Percentiles rank a stretch among this genome's conserved stretches.
Conservation (phyloP, 2,797 vertebrate species). For the Zalophus californianus region DNA sequence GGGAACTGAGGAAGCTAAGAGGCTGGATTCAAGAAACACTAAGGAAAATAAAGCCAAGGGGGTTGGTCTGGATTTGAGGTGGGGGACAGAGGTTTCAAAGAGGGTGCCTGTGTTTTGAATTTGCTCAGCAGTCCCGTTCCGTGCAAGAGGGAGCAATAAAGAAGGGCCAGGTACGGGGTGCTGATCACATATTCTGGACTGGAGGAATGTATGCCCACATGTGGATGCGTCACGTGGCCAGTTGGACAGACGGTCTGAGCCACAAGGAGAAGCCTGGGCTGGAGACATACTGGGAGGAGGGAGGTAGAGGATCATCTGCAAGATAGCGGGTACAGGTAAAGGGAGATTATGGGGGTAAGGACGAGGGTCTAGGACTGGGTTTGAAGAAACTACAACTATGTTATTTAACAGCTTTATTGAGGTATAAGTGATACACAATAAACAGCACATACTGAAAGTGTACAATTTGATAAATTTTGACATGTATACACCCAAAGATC, state of each 20-base stretch:
- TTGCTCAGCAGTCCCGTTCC: neutral
- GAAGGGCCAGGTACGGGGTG: neutral
- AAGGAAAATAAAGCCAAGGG: neutral
- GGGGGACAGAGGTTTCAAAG: too few species aligned
- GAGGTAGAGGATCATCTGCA: neutral
- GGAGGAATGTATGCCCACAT: neutral
- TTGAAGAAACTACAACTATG: neutral
- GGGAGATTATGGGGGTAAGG: neutral
- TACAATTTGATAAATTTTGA: neutral
- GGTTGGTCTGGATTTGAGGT: neutral
- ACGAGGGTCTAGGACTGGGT: neutral
- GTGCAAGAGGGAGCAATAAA: neutral
- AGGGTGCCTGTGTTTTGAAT: neutral
- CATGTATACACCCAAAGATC: neutral
- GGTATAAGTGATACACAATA: neutral
- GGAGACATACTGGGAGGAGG: neutral
- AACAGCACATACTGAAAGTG: neutral
- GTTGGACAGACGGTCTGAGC: neutral
- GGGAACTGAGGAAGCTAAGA: neutral
- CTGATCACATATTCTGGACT: neutral
- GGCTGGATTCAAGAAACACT: neutral
- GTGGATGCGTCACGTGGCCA: too few species aligned
- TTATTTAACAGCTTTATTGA: slow-evolving; percentile 19
- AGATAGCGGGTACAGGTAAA: neutral
- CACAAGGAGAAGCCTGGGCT: neutral